Base-by-base conservation (phyloP, 2,113 vertebrate genomes). In the Paratilapia polleni region DNA sequence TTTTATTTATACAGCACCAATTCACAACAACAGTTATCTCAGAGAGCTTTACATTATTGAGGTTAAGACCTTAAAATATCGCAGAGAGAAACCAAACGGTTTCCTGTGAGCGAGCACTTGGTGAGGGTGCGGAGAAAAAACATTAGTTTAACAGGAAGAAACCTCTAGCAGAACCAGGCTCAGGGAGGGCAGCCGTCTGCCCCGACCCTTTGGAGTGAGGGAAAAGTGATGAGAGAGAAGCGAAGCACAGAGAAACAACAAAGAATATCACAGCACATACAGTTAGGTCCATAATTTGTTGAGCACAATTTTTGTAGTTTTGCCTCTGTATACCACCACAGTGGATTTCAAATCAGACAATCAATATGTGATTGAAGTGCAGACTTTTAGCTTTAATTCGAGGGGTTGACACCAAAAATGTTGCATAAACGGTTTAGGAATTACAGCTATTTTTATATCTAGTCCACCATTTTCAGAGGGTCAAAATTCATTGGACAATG, bases 21-120 rank as follows among this genome's bases (percentile, higher is more conserved):
- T 19, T 54, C 68, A 73, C 68, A 73, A 26, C 66, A 73, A 24
- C 68, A 73, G 26, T 73, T 73, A 73, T 73, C 47, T 34, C 68
- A 54, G 68, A 34, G 26, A 73, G 47, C 26, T 54, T 54, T 73
- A 73, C 26, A 73, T 54, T 34, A 54, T 54, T 73, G 68, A 73
- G 68, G 68, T 54, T 73, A 54, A 54, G 68, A 73, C 68, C 68
- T 73, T 73, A 73, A 73, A 73, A 31, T 47, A 31, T 73, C 2
- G 2, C 66, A 73, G 43, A 73, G 66, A 73, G 66, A 52, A 73
- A 73, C 31, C 17, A n/a, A 73, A 34, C 1, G 2, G 54, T 73
- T 54, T 14, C 47, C 19, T 52, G 28, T 68, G 64, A 68, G 3
- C 64, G 26, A 68, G 64, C 64, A 68, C 41, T 13, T 54, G 68